Evolutionary conservation across 2,797 vertebrate genomes (phyloP), one percentile per base, ranked within the genome.

Genomic region (Rhinella marina): DNA sequence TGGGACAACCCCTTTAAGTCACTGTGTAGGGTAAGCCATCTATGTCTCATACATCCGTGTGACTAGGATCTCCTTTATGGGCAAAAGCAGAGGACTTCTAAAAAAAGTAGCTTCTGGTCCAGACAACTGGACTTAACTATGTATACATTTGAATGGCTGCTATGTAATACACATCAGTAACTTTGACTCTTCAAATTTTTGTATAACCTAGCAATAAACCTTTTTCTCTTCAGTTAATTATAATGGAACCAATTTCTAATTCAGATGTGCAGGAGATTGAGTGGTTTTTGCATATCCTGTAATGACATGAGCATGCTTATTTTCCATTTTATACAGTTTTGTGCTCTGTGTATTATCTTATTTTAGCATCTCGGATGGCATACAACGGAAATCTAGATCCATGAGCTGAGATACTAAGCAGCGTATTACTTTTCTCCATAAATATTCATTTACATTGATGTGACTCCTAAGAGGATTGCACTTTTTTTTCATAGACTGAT

Each of bases 361-460:
- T 64, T 50, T 25, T 77, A 25, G 32, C 16, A 62, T 23, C 32
- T 76, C 16, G 5, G 48, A 57, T 75, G 73, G 12, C 56, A 73
- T 14, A 64, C 8, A 32, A 57, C 25, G n/a, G 50, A 66, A 56
- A 68, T 64, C n/a, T 79, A 78, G 57, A 77, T 25, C 57, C 16
- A 7, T 64, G 27, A 78, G 27, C 29, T 52, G 50, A 77, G 32
- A 62, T 62, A 59, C 57, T 78, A 78, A 72, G 61, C 32, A 41
- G 17, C n/a, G 77, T 79, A 73, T 73, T 57, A 50, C 56, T 80
- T 57, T 87, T 41, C 48, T 68, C 48, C 17, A 86, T 77, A 79
- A 78, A 86, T 75, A 87, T 87, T 87, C 78, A 87, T 81, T 73
- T 72, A 25, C 68, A 75, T 61, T 62, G 56, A 86, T 81, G 85